A percentile compares a stretch with the other conserved stretches of the same genome.
Conservation (phyloP, 2,113 vertebrate species). For the Rissa tridactyla region DNA sequence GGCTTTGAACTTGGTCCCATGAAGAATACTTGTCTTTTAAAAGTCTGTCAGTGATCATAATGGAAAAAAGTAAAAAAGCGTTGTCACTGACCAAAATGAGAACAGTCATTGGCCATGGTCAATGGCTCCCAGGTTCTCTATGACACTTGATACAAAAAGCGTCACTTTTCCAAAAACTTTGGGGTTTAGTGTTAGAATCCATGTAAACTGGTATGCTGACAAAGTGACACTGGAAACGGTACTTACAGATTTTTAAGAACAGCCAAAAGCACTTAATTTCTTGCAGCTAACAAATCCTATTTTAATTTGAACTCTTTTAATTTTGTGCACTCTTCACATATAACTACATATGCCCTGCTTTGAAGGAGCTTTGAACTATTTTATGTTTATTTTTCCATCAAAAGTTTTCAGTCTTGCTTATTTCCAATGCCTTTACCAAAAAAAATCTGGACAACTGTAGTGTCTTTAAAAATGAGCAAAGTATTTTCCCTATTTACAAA, state of each 20-base stretch:
- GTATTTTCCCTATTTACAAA: background rate
- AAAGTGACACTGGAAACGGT: background rate
- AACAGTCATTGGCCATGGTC: background rate
- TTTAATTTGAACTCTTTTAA: background rate
- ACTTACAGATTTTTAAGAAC: background rate
- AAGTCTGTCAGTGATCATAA: background rate
- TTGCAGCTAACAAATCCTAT: background rate
- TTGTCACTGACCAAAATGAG: background rate
- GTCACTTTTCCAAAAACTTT: background rate
- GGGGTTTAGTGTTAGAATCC: background rate
- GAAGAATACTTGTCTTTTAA: background rate
- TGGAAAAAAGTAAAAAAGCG: background rate
- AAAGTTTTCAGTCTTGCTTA: background rate
- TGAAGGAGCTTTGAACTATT: background rate
- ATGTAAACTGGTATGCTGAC: background rate
- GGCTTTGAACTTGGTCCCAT: background rate
- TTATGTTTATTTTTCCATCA: background rate
- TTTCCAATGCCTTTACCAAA: background rate
- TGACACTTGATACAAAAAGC: background rate
- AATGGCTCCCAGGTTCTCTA: background rate
- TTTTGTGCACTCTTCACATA: background rate
- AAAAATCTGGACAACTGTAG: background rate
- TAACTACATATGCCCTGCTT: background rate
- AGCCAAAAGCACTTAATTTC: background rate
- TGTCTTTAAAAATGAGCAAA: background rate